phyloP scores from a whole-genome alignment of 2,888 invertebrate genomes.

The Octodonta nipae region DNA sequence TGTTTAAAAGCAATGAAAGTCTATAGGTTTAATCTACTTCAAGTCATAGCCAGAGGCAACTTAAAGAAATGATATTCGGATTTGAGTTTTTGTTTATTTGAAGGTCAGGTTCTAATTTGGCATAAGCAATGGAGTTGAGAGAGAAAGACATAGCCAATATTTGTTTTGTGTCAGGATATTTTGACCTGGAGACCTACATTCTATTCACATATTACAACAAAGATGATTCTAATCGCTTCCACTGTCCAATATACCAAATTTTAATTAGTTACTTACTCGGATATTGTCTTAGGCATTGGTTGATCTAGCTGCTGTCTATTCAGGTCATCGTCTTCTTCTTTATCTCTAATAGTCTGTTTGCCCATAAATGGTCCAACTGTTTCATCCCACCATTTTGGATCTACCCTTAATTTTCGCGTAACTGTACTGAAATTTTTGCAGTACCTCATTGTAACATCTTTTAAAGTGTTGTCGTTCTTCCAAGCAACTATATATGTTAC shows the following conservation, averaged over 20 bases:
- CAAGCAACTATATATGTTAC: constrained; percentile 74
- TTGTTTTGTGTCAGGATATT: too few relatives aligned
- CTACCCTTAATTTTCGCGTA: constrained; percentile 65
- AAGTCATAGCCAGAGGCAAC: too few relatives aligned
- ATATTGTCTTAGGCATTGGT: constrained; percentile 73
- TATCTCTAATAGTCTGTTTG: constrained; percentile 46
- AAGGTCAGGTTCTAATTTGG: too few relatives aligned
- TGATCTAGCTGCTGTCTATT: constrained; percentile 62
- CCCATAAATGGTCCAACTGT: constrained; percentile 56
- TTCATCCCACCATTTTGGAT: constrained; percentile 64
- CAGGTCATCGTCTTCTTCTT: constrained; percentile 63
- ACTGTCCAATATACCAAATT: background rate
- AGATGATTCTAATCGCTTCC: background rate
- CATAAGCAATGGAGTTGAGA: too few relatives aligned
- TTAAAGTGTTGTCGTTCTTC: constrained; percentile 66
- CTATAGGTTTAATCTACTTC: too few relatives aligned
- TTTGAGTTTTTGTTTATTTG: too few relatives aligned
- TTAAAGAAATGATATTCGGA: too few relatives aligned
- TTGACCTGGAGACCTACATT: too few relatives aligned
- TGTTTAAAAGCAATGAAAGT: too few relatives aligned
- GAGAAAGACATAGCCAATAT: too few relatives aligned
- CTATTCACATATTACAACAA: background rate
- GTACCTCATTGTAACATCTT: constrained; percentile 83
- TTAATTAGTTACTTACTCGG: constrained; percentile 53
- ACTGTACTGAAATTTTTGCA: constrained; percentile 73